phyloP scores from a whole-genome alignment of 2,113 vertebrate genomes.

The Emydura subglobosa region DNA sequence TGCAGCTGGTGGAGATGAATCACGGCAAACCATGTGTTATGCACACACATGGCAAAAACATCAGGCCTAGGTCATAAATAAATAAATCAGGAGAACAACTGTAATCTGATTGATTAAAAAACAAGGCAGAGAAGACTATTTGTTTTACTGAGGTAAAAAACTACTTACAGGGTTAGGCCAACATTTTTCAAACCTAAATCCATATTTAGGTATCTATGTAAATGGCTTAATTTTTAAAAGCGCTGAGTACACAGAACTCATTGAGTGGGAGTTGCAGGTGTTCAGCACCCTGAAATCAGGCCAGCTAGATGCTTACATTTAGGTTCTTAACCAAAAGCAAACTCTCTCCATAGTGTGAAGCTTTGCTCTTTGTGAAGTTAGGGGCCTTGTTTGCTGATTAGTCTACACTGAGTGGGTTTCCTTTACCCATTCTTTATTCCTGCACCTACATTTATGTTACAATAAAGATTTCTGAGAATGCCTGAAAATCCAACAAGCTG shows the following conservation, averaged over 20 bases:
- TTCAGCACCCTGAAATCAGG: background rate
- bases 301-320: background rate
- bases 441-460: background rate
- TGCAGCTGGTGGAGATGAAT: background rate
- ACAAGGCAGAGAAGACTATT: background rate
- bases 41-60: background rate
- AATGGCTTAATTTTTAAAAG: background rate
- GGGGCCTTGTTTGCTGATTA: background rate
- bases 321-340: background rate
- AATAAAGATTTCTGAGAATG: background rate
- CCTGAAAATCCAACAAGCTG: background rate
- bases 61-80: background rate
- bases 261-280: background rate
- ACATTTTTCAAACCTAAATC: background rate
- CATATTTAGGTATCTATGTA: background rate
- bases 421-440: accelerated
- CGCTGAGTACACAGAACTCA: background rate
- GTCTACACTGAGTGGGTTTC: background rate
- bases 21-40: background rate
- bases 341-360: background rate
- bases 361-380: background rate
- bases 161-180: background rate
- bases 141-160: background rate
- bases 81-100: background rate
- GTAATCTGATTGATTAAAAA: background rate